Evolutionary conservation across 1,140 invertebrate species (phyloP).

Genomic region (Drosophila lowei): DNA sequence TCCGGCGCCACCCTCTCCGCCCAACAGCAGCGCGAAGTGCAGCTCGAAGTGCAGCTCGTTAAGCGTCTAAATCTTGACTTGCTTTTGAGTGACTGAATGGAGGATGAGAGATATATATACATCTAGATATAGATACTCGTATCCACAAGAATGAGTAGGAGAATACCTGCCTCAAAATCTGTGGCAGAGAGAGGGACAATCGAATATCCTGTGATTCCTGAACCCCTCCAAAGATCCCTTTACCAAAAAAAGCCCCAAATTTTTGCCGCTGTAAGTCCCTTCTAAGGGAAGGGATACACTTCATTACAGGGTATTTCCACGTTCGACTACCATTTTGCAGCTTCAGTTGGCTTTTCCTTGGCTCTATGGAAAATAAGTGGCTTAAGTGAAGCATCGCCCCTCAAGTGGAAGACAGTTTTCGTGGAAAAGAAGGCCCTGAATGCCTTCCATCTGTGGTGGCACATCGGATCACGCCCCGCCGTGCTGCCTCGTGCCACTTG

Average conservation of each 20-base stretch:
- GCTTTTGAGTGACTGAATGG: constrained; percentile 30
- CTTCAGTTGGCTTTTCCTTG: constrained; percentile 24
- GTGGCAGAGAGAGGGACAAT: no score
- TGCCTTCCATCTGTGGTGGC: constrained; percentile 20
- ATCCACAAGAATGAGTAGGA: not conserved
- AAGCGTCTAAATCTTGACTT: constrained; percentile 52
- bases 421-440: constrained; percentile 35
- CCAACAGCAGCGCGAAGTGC: constrained; percentile 5
- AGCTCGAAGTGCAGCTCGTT: constrained; percentile 58
- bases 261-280: no score
- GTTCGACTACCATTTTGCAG: not conserved
- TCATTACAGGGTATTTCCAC: constrained; percentile 15
- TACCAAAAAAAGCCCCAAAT: no score
- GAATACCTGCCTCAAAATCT: no score
- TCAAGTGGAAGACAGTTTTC: constrained; percentile 59
- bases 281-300: no score
- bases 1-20: no score
- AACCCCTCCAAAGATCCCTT: no score
- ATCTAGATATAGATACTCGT: no score
- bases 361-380: constrained; percentile 51
- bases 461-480: not conserved
- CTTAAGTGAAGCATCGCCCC: constrained; percentile 57
- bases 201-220: no score
- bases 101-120: not conserved
- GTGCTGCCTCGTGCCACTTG: not conserved